Conservation (phyloP, 2,113 vertebrate species). For the Brachyhypopomus gauderio region DNA sequence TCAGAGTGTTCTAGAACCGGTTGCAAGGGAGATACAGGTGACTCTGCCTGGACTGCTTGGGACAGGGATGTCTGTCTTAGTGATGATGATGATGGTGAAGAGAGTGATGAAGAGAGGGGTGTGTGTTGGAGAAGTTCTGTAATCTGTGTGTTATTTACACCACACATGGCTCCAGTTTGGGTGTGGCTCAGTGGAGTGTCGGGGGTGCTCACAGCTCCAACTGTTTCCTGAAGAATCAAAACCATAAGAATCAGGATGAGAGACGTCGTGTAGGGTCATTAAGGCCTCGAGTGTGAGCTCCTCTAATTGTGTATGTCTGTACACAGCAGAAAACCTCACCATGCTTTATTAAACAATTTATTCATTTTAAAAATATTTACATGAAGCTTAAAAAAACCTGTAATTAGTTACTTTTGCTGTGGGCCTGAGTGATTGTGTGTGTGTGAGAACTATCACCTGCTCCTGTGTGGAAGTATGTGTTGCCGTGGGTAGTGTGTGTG, state of each 20-base stretch:
- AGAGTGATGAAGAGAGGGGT: constrained; percentile 13
- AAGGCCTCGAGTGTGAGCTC: no score
- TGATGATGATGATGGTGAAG: not conserved
- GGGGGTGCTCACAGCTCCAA: not conserved
- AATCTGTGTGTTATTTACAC: not conserved
- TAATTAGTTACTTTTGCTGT: constrained; percentile 8
- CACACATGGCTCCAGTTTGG: constrained; percentile 10
- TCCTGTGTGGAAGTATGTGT: not conserved
- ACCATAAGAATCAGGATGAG: no score
- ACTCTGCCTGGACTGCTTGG: not conserved
- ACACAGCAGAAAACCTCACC: no score
- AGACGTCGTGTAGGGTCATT: no score
- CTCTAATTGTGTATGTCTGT: no score
- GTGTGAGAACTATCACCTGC: constrained; percentile 68
- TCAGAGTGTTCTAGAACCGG: not conserved
- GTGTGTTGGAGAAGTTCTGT: not conserved
- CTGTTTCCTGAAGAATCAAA: constrained; percentile 23
- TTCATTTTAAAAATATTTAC: not conserved
- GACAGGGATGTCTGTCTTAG: constrained; percentile 1
- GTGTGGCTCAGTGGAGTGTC: not conserved
- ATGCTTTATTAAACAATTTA: no score
- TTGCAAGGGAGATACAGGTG: not conserved
- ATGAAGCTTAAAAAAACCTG: not conserved
- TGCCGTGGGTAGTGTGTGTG: constrained; percentile 54
- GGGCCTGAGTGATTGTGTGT: constrained; percentile 43